These are phyloP conservation scores for Okamejei kenojei DNA, from an alignment of 2,797 vertebrate species.

Conservation along the genomic window DNA sequence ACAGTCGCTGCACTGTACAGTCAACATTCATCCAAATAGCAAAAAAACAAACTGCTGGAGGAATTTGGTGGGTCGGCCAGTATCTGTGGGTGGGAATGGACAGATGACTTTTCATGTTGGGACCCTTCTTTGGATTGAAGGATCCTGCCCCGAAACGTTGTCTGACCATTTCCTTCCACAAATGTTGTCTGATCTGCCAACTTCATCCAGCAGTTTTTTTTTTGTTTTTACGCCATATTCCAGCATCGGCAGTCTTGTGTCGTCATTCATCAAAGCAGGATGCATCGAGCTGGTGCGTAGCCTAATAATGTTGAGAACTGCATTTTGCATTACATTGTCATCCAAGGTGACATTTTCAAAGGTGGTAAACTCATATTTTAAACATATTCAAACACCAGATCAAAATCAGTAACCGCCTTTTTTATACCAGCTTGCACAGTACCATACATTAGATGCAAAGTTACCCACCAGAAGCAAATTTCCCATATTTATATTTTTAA, in stretches of 20 bases:
- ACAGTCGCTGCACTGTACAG: background rate
- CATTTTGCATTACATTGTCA: background rate
- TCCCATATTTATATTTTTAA: background rate
- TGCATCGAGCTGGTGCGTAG: background rate
- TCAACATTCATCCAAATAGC: background rate
- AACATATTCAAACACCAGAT: background rate
- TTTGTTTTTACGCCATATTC: background rate
- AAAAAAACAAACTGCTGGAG: too few species aligned
- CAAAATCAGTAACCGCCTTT: background rate
- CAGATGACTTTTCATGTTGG: too few species aligned
- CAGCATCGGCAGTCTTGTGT: background rate
- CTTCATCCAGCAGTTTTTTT: too few species aligned
- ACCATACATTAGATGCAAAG: background rate
- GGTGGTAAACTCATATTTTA: background rate
- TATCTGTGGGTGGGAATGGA: too few species aligned
- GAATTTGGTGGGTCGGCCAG: too few species aligned
- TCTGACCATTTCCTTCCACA: too few species aligned
- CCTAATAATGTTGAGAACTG: constrained; percentile 1
- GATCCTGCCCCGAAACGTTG: too few species aligned
- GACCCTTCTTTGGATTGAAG: too few species aligned
- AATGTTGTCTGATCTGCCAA: too few species aligned
- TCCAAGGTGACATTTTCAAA: background rate
- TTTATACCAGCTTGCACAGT: background rate
- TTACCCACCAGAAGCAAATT: background rate
- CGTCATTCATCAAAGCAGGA: background rate